phyloP scores from a whole-genome alignment of 1,140 invertebrate genomes.

The Neuroterus valhalla region DNA sequence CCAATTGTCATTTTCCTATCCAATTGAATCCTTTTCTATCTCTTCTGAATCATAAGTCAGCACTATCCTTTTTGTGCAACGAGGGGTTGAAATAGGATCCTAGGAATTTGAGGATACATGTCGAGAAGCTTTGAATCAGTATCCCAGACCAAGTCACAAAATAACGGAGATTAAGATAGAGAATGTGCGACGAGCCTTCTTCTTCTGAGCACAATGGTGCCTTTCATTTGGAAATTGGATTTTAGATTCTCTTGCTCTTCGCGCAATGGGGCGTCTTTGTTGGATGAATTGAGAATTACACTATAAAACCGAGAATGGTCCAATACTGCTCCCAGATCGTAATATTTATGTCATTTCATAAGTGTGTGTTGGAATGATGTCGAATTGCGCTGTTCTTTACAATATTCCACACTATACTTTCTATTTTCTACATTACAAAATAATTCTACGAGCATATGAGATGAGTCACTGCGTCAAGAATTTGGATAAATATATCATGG shows the following conservation, averaged over 20 bases:
- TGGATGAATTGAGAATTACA: conserved; percentile 40
- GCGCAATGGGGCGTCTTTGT: conserved; percentile 52
- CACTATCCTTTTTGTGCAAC: too few species aligned
- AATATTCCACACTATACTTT: too few species aligned
- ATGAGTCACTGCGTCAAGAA: neutral
- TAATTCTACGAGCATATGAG: neutral
- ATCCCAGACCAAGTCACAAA: neutral
- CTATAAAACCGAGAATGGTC: conserved; percentile 38
- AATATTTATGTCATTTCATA: conserved; percentile 34
- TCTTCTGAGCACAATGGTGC: conserved; percentile 48
- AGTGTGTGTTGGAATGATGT: too few species aligned
- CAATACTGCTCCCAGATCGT: conserved; percentile 39
- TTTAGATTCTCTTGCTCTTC: conserved; percentile 30
- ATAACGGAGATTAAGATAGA: conserved; percentile 22
- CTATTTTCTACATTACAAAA: conserved; percentile 30
- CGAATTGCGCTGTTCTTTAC: too few species aligned
- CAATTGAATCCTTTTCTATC: too few species aligned
- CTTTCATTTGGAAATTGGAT: conserved; percentile 61
- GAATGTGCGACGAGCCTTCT: conserved; percentile 40
- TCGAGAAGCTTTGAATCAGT: conserved; percentile 45
- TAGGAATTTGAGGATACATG: conserved; percentile 3
- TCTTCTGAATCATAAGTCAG: too few species aligned
- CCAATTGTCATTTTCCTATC: too few species aligned
- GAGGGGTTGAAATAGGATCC: conserved; percentile 2
- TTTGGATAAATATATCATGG: neutral